Conservation (phyloP, 1,140 invertebrate genomes). For the Drosophila bipectinata region DNA sequence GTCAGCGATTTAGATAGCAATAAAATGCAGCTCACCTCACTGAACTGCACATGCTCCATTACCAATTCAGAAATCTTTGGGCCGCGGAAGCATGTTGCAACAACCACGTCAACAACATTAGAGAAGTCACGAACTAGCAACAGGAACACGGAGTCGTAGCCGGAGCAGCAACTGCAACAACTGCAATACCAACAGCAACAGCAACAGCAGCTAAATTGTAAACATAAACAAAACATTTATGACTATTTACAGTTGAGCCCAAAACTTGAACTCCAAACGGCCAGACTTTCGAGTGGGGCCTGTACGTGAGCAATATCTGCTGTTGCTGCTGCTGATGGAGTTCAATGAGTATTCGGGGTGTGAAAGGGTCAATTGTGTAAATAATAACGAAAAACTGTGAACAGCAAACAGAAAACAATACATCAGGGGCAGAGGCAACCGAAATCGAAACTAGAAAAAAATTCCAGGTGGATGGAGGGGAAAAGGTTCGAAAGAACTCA, state of each 20-base stretch:
- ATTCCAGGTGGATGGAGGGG: background rate
- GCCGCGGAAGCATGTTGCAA: conserved; percentile 64
- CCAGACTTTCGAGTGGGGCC: conserved; percentile 9
- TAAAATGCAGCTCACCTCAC: conserved; percentile 77
- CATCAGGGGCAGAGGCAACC: conserved; percentile 20
- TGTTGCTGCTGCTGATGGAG: conserved; percentile 61
- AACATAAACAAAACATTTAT: conserved; percentile 83
- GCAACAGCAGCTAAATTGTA: conserved; percentile 75
- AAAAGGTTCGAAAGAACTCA: conserved; percentile 45
- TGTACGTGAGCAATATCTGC: conserved; percentile 59
- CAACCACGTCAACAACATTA: conserved; percentile 80
- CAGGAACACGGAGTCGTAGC: conserved; percentile 34
- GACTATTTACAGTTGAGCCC: conserved; percentile 79
- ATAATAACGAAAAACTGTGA: conserved; percentile 80
- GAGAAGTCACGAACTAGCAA: conserved; percentile 74
- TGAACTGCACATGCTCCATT: conserved; percentile 80
- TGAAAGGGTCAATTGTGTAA: conserved; percentile 82
- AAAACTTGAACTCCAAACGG: conserved; percentile 51
- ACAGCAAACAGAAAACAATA: conserved; percentile 65
- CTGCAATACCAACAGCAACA: conserved; percentile 7
- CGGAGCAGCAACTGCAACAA: conserved; percentile 13
- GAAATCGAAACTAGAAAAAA: conserved; percentile 57
- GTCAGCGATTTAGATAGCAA: conserved; percentile 78
- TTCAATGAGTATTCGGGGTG: conserved; percentile 76
- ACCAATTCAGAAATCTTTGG: conserved; percentile 79